Evolutionary conservation across 1,140 invertebrate species (phyloP), one percentile per base, ranked within the genome.

Genomic region (Aphaenogaster ashmeadi): DNA sequence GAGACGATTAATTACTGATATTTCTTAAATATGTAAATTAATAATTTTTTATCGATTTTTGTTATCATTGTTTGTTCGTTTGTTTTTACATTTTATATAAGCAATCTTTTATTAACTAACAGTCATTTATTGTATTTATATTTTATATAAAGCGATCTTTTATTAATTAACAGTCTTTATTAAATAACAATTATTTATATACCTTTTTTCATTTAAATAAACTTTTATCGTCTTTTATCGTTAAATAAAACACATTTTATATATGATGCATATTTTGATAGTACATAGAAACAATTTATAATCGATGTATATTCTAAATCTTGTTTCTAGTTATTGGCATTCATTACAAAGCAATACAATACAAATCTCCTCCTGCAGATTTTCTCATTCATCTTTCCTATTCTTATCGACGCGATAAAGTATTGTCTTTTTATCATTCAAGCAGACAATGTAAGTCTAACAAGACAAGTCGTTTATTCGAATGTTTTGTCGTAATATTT

Each of bases 391-490:
- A 33, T 47, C 8, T 60, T 86, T 13, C 85, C 75, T 15, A 15
- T 18, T 80, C 18, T 44, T 21, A 33, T 86, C n/a, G 1, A 67
- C 18, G 62, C 6, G n/a, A 52, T 38, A 47, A 52, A 86, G 15
- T 84, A 84, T 75, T 60, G 54, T 13, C 9, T 60, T 38, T 84
- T 60, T 84, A 54, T 38, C 69, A 62, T 84, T 75, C 69, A 56
- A 7, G 11, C 33, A 18, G 18, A 67, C 15, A 38, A 6, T 18
- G 77, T 80, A 69, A 56, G 75, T 80, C 8, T 33, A 69, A 44
- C 9, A 38, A 41, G n/a, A 67, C 8, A 6, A 36, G 7, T 64
- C 7, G 7, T 54, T 41, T 36, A 44, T 78, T 54, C 2, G 4
- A 33, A 38, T 2, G 18, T 66, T 86, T 56, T 6, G 7, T 33